Base-by-base conservation (phyloP, 2,113 vertebrate species). In the Serinus canaria region DNA sequence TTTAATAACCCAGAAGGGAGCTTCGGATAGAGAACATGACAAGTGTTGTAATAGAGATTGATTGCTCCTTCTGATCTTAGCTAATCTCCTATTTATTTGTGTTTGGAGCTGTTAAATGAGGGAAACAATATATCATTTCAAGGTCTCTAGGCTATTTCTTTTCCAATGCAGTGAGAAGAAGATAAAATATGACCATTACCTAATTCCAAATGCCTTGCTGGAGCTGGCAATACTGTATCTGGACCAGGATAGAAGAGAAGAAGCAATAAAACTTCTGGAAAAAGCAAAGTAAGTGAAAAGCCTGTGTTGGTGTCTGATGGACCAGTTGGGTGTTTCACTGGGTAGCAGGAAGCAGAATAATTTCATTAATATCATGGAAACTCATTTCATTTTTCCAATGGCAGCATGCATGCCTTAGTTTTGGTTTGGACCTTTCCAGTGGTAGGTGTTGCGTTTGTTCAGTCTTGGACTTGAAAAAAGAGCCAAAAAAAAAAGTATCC, bases 121-220 rank as follows among this genome's bases (percentile, higher is more conserved):
- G 59, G 52, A 86, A 94, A 72, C 24, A 49, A n/a, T 70, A 13
- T 46, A 62, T 86, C 44, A 82, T 69, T 83, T 87, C 59, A 72
- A 84, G 77, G 82, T 92, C 62, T 55, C 84, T 35, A 87, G 33
- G 56, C 49, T 92, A 12, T 76, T 92, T 96, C 88, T 89, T 69
- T 94, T 91, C 94, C 30, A 95, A 89, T 92, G 50, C 97, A 99
- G 99, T 97, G 99, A 99, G 94, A 98, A 98, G 96, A 99, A 99
- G 97, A 99, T 99, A 94, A 99, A 99, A 96, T 99, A 98, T 66
- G 99, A 99, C 95, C 99, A 99, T 96, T 99, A 99, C 96, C 97
- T 99, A 97, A 98, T 99, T 92, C 99, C 99, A 79, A 99, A 99
- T 84, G 99, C 99, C 11, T 97, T 99, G 77, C 97, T 99, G 97